phyloP scores from a whole-genome alignment of 2,888 invertebrate genomes.

The Choristoneura rosaceana region DNA sequence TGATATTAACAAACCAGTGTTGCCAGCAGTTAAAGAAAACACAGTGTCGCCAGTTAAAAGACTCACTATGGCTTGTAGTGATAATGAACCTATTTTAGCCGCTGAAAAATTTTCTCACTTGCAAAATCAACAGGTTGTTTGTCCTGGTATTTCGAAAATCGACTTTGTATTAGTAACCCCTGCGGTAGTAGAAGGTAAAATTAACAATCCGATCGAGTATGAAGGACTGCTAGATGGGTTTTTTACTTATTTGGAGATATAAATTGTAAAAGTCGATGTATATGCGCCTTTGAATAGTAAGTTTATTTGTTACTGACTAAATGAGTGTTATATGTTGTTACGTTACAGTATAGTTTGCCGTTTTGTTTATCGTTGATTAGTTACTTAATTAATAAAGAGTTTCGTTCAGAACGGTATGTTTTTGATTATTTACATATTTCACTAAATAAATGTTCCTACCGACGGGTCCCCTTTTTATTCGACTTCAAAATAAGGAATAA shows the following conservation, averaged over 20 bases:
- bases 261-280: no score
- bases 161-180: background rate
- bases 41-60: constrained; percentile 3
- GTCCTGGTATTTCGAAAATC: constrained; percentile 14
- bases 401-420: no score
- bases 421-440: no score
- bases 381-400: background rate
- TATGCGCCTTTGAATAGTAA: no score
- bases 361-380: background rate
- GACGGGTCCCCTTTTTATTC: no score
- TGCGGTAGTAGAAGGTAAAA: background rate
- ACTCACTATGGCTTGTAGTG: background rate
- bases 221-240: constrained; percentile 12
- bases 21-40: background rate
- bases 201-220: constrained; percentile 13
- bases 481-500: no score
- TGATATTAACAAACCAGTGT: background rate
- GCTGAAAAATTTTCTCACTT: background rate
- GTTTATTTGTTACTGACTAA: background rate
- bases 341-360: no score
- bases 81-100: background rate
- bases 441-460: no score
- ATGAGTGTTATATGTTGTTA: background rate
- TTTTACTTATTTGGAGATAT: background rate
- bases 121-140: background rate